phyloP scores from a whole-genome alignment of 2,888 invertebrate species.

The Leuctra nigra region DNA sequence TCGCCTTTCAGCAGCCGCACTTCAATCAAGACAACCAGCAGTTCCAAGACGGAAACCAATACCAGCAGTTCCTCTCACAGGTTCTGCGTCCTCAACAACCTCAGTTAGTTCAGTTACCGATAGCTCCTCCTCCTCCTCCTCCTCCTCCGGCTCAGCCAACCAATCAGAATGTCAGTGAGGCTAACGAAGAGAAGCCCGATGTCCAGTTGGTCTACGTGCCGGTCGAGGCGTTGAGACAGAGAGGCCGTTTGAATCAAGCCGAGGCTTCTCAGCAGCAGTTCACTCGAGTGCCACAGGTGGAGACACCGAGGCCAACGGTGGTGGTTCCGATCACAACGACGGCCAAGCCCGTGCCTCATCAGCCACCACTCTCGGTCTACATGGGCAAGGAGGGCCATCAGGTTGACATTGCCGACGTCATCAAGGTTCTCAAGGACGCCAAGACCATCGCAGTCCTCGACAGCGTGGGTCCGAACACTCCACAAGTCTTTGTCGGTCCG shows the following conservation, averaged over 20 bases:
- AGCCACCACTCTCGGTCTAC: constrained; percentile 77
- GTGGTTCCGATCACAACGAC: constrained; percentile 4
- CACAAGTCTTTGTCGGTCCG: constrained; percentile 76
- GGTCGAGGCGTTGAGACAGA: constrained; percentile 60
- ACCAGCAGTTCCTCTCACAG: constrained; percentile 3
- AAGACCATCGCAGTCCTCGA: constrained; percentile 72
- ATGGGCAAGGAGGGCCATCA: constrained; percentile 47
- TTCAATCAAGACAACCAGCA: background rate
- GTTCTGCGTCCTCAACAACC: background rate
- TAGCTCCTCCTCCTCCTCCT: too few relatives aligned
- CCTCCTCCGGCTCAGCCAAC: background rate
- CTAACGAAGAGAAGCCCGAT: constrained; percentile 37
- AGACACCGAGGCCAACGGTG: background rate
- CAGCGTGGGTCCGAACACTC: constrained; percentile 57
- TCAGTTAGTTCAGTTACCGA: too few relatives aligned
- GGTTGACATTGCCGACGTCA: constrained; percentile 61
- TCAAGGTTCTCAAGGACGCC: constrained; percentile 60
- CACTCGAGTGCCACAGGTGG: background rate
- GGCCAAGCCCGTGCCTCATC: constrained; percentile 50
- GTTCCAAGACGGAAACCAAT: background rate
- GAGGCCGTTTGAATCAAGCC: constrained; percentile 30
- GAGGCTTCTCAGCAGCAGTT: constrained; percentile 3
- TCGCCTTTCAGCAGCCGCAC: background rate
- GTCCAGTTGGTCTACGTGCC: constrained; percentile 78
- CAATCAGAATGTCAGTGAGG: background rate